Conservation (phyloP, 2,888 invertebrate genomes). For the Cantharis rufa region DNA sequence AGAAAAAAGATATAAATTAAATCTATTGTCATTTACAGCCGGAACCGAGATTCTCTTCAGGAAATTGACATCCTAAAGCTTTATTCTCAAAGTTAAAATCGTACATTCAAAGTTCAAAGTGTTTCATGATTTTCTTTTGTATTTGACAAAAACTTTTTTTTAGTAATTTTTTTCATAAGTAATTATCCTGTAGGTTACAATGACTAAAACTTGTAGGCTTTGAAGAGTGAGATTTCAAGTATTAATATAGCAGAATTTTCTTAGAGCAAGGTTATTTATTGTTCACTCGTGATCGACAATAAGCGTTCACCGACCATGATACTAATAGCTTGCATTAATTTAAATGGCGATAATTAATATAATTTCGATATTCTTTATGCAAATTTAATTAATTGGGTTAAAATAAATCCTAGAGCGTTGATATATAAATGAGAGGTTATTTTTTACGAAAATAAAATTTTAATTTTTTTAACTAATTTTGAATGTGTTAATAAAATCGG, state of each 20-base stretch:
- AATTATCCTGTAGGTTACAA: background rate
- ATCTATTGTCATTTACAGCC: constrained; percentile 45
- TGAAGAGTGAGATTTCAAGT: constrained; percentile 34
- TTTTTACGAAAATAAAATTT: background rate
- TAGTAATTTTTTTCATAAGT: background rate
- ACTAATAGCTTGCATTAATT: constrained; percentile 35
- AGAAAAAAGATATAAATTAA: constrained; percentile 43
- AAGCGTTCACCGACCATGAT: constrained; percentile 50
- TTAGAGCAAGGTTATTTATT: constrained; percentile 45
- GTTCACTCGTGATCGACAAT: constrained; percentile 39
- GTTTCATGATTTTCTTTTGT: constrained; percentile 3
- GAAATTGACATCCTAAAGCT: constrained; percentile 43
- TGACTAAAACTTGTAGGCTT: constrained; percentile 33
- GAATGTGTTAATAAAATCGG: background rate
- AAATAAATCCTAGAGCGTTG: background rate
- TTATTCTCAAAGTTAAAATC: constrained; percentile 5
- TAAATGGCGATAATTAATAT: constrained; percentile 8
- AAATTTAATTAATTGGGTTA: constrained; percentile 2
- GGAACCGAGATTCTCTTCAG: constrained; percentile 40
- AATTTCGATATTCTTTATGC: background rate
- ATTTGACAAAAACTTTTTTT: background rate
- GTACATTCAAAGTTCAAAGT: constrained; percentile 15
- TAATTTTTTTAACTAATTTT: background rate
- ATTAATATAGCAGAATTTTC: constrained; percentile 39
- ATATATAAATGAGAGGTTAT: background rate